Evolutionary conservation across 1,140 invertebrate species (phyloP), one percentile per base, ranked within the genome.

Genomic region (Meloidogyne chitwoodi): DNA sequence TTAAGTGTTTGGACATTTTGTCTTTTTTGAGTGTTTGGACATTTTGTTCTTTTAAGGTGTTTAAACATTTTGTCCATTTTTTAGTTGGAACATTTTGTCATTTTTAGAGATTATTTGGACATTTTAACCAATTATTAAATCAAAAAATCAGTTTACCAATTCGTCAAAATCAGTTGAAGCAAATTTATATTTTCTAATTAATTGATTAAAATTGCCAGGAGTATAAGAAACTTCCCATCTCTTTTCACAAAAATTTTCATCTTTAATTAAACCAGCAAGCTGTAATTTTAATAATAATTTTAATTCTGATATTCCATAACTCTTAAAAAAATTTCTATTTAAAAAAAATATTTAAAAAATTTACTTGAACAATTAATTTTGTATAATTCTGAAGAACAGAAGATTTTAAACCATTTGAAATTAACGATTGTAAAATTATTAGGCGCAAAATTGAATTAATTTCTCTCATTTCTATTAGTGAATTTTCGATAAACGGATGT

Each of bases 211-310:
- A 74, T 61, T 29, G 19, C 31, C 29, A 77, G 48, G 34, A 22
- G 62, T 63, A 10, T 34, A 77, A 19, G 48, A 68, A 19, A 75
- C 61, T 12, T 62, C 68, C 68, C 61, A 61, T 24, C 22, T 31
- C 8, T 63, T n/a, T 70, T 68, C 31, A 24, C 71, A 67, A 34
- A 44, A 31, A 48, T 26, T 19, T 24, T 81, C 78, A 48, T 83
- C 82, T 64, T 79, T 68, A 34, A 83, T 67, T 22, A 83, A 31
- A 26, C 81, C 81, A 44, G 83, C 83, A 38, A 84, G 83, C 64
- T 83, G 81, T 71, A 83, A 74, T 66, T 83, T 83, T 56, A 84
- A 38, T 14, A 77, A 44, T 67, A 67, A 79, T 41, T 83, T 78
- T 16, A 83, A 48, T 10, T 69, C 76, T 16, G 67, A 63, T 22